Conservation (phyloP, 1,140 invertebrate species). For the Dryas iulia region DNA sequence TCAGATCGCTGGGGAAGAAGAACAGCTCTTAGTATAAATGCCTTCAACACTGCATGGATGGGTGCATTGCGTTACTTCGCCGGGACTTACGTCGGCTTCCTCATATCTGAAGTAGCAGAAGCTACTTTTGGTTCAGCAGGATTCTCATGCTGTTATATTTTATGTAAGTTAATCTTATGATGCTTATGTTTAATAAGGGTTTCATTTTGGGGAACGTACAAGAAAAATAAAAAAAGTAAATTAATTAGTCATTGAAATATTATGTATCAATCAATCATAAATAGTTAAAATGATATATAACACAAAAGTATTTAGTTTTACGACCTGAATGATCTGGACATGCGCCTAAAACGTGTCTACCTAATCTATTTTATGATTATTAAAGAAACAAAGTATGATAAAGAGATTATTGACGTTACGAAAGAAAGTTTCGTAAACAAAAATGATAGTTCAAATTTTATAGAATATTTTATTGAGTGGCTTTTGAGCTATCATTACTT, state of each 20-base stretch:
- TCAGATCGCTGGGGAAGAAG: conserved; percentile 85
- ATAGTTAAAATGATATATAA: neutral
- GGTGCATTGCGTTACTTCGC: conserved; percentile 84
- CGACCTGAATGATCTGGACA: neutral
- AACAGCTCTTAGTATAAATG: conserved; percentile 81
- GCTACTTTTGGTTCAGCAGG: conserved; percentile 75
- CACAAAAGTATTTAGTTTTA: neutral
- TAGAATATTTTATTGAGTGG: too few species aligned
- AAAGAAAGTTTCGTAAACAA: too few species aligned
- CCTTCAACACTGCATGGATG: conserved; percentile 81
- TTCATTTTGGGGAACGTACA: too few species aligned
- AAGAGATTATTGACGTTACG: neutral
- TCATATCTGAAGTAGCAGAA: conserved; percentile 84
- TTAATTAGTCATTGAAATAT: too few species aligned
- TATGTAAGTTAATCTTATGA: conserved; percentile 50
- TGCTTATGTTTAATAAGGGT: too few species aligned
- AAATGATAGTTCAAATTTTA: too few species aligned
- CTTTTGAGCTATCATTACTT: too few species aligned
- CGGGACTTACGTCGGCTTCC: conserved; percentile 83
- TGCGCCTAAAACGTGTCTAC: neutral
- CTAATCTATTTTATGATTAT: neutral
- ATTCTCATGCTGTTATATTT: conserved; percentile 67
- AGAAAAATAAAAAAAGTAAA: too few species aligned
- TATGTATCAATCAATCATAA: neutral
- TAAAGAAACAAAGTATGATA: neutral